phyloP scores from a whole-genome alignment of 2,797 vertebrate species.

The Rhynchonycteris naso region DNA sequence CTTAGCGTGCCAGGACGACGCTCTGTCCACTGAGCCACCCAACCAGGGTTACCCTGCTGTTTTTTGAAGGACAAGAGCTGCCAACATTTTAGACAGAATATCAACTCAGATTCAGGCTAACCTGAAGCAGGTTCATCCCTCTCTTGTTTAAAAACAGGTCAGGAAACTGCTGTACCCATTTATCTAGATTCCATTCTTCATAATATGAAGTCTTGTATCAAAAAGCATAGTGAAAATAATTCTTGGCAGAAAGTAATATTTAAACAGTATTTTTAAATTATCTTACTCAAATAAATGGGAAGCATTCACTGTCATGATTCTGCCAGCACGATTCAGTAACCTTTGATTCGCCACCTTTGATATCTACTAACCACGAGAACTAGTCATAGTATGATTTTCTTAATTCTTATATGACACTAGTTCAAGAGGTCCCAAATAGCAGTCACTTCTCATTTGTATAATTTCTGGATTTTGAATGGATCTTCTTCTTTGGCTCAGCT shows the following conservation, averaged over 20 bases:
- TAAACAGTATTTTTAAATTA: background rate
- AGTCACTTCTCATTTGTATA: background rate
- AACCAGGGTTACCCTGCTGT: background rate
- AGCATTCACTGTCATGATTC: background rate
- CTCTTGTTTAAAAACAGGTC: background rate
- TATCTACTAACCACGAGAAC: background rate
- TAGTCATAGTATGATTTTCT: background rate
- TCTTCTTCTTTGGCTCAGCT: background rate
- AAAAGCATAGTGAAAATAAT: conserved; percentile 13
- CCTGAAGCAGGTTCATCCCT: background rate
- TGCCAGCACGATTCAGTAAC: background rate
- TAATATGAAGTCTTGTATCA: background rate
- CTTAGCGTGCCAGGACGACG: too few species aligned
- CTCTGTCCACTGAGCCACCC: too few species aligned
- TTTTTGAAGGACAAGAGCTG: conserved; percentile 9
- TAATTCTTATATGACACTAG: background rate
- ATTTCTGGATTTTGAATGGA: conserved; percentile 40
- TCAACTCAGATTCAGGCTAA: background rate
- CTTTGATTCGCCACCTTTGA: background rate
- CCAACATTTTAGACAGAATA: background rate
- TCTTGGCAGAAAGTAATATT: conserved; percentile 9
- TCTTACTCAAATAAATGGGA: background rate
- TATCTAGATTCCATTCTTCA: background rate
- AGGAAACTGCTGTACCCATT: background rate
- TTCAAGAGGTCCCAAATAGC: background rate